Base-by-base conservation (phyloP, 2,888 invertebrate genomes). In the Drosophila mimetica region DNA sequence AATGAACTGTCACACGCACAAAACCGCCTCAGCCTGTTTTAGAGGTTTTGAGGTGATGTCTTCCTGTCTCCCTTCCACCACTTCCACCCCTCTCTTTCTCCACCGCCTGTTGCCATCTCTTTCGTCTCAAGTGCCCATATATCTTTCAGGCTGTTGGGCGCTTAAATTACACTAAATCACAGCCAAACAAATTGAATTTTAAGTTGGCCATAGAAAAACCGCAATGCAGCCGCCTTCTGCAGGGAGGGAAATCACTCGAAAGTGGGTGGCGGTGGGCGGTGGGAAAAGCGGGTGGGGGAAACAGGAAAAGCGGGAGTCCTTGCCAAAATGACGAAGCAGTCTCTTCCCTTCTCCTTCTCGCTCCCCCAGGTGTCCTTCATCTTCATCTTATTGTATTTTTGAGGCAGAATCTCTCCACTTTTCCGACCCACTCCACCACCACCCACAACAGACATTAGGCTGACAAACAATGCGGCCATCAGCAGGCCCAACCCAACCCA, bases 111-210 rank as follows among this genome's bases (percentile, higher is more conserved):
- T n/a, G 18, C 59, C 34, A 20, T 39, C 37, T 34, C 34, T 18
- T 11, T 50, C 37, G 41, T 71, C 78, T 76, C 72, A 81, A 84
- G 82, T 71, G 71, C 51, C 69, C 85, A 85, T 81, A 81, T 81
- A 81, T 83, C 77, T 79, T 63, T 71, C 66, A 74, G 59, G 58
- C 73, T 71, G 79, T 71, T 71, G 77, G 51, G 84, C 73, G 82
- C 82, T 86, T 86, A 83, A 83, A 83, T 83, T 86, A 83, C 82
- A 83, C 75, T 86, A 83, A 83, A 83, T 83, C 82, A 86, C 84
- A 78, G 80, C 67, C 86, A 80, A 83, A 83, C 86, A 83, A 83
- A 83, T 83, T 83, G 86, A 83, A 83, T 83, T 86, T 83, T 83
- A 86, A 83, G 81, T 83, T 86, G 59, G 70, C 67, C 60, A 76